These are phyloP conservation scores for Rotaria sp. DNA, from an alignment of 2,888 invertebrate genomes.

Conservation along the genomic window DNA sequence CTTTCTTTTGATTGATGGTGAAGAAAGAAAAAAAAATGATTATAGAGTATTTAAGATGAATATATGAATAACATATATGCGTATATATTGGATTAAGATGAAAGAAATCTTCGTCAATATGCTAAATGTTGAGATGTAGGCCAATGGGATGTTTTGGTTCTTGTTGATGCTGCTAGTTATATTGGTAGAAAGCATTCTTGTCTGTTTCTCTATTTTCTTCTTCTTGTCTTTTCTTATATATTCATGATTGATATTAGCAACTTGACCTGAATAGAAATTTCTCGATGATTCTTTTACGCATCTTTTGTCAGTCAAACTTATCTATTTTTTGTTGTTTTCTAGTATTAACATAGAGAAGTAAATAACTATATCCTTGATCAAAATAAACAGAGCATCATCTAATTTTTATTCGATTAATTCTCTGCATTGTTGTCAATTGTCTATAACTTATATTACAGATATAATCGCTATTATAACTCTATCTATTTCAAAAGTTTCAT, in stretches of 20 bases:
- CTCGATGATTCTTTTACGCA: background rate
- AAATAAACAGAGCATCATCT: too few species aligned
- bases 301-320: background rate
- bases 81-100: background rate
- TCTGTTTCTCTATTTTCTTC: background rate
- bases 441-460: too few species aligned
- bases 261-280: background rate
- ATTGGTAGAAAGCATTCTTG: background rate
- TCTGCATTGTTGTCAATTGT: too few species aligned
- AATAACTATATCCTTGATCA: background rate
- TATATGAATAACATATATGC: background rate
- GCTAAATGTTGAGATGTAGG: background rate
- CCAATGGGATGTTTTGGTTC: background rate
- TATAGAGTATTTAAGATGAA: background rate
- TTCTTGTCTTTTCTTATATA: background rate
- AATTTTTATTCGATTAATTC: too few species aligned
- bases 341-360: background rate
- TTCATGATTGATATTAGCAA: background rate
- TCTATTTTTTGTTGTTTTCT: background rate
- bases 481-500: too few species aligned
- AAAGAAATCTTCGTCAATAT: background rate
- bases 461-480: too few species aligned
- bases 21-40: background rate
- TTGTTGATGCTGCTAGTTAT: background rate
- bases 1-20: background rate